A percentile compares a stretch with the other conserved stretches of the same genome.
Evolutionary conservation across 2,888 invertebrate genomes (phyloP).

Genomic region (Diaphora mendica): DNA sequence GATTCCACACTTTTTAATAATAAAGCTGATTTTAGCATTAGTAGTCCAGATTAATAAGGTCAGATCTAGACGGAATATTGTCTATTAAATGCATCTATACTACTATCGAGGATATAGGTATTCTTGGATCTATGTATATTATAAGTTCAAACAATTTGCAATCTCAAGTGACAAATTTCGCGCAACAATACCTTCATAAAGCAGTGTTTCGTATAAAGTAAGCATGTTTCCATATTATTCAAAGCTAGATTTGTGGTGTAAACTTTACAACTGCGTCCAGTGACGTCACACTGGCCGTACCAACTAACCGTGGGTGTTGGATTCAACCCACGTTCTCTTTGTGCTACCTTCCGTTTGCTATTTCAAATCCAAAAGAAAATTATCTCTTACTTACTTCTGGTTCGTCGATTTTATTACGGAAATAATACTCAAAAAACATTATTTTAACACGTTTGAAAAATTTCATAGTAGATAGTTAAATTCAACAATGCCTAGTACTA

Average conservation of each 20-base stretch:
- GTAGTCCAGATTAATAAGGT: too few species aligned
- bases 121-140: too few species aligned
- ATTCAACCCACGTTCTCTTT: slow-evolving; percentile 36
- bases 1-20: too few species aligned
- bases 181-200: background rate
- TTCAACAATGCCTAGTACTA: too few species aligned
- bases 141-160: background rate
- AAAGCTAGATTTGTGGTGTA: slow-evolving; percentile 5
- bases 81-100: background rate
- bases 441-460: background rate
- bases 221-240: background rate
- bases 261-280: slow-evolving; percentile 23
- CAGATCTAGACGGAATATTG: too few species aligned
- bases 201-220: background rate
- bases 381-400: slow-evolving; percentile 31
- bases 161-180: background rate
- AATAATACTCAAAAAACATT: background rate
- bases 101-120: background rate
- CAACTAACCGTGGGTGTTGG: slow-evolving; percentile 43
- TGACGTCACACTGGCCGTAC: slow-evolving; percentile 31
- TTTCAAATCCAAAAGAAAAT: slow-evolving; percentile 35
- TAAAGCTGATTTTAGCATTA: too few species aligned
- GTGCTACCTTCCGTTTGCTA: slow-evolving; percentile 40
- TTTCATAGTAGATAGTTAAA: too few species aligned
- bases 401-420: background rate